phyloP scores from a whole-genome alignment of 2,113 vertebrate species.

The Isurus oxyrinchus region DNA sequence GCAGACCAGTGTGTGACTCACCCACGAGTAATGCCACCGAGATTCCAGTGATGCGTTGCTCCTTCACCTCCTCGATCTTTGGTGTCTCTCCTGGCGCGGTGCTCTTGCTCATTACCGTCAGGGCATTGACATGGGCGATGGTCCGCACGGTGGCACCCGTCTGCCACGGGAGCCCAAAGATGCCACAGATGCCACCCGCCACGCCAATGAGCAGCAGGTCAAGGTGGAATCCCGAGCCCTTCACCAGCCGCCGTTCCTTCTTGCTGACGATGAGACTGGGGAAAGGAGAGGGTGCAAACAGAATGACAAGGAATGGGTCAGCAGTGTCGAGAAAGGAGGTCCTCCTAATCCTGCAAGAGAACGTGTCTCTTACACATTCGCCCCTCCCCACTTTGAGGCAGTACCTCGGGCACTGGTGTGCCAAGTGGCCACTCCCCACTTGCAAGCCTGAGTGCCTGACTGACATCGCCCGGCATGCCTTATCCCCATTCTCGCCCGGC shows the following conservation, averaged over 20 bases:
- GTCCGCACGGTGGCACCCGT: slow-evolving; percentile 89
- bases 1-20: slow-evolving; percentile 53
- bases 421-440: too few species aligned
- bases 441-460: too few species aligned
- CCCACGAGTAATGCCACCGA: slow-evolving; percentile 83
- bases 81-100: slow-evolving; percentile 88
- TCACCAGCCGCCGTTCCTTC: slow-evolving; percentile 81
- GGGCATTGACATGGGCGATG: slow-evolving; percentile 87
- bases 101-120: slow-evolving; percentile 94
- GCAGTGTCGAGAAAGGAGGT: neutral
- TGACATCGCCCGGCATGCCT: too few species aligned
- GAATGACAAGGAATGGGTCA: neutral
- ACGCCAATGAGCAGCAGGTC: slow-evolving; percentile 90
- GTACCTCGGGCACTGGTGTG: too few species aligned
- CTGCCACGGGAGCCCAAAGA: slow-evolving; percentile 93
- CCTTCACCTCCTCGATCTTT: slow-evolving; percentile 90
- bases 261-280: slow-evolving; percentile 90
- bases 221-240: slow-evolving; percentile 93
- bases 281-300: neutral
- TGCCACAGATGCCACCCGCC: slow-evolving; percentile 80
- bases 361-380: too few species aligned
- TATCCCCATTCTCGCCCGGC: too few species aligned
- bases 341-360: neutral
- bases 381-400: too few species aligned
- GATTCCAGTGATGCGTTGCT: slow-evolving; percentile 86